These are phyloP conservation scores for Megaceryle maxima DNA, from an alignment of 2,113 vertebrate species.

Conservation along the genomic window DNA sequence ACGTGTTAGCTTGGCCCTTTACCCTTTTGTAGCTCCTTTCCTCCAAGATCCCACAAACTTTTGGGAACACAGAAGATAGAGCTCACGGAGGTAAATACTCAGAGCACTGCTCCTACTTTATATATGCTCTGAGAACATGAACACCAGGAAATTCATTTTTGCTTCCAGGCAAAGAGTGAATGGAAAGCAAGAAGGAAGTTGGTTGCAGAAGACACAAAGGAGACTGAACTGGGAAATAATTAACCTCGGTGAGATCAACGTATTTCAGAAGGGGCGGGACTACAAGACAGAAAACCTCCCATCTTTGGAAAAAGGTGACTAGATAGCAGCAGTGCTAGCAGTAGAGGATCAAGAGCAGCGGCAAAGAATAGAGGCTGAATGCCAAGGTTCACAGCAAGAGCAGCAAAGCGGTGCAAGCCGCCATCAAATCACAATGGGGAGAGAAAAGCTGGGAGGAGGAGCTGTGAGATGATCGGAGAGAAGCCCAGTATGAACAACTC, in stretches of 20 bases:
- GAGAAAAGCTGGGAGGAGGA: not conserved
- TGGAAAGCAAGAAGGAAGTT: not conserved
- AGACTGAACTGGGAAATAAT: not conserved
- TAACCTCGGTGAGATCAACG: not conserved
- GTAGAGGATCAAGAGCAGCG: not conserved
- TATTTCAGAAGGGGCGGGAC: not conserved
- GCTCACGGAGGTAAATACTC: not conserved
- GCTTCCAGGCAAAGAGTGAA: not conserved
- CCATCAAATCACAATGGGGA: not conserved
- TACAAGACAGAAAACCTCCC: not conserved
- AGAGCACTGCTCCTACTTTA: not conserved
- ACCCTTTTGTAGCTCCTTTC: not conserved
- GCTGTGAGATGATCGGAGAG: not conserved
- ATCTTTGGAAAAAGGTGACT: not conserved
- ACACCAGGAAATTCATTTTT: not conserved
- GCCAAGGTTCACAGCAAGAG: not conserved
- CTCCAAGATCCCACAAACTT: not conserved
- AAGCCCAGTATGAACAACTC: rapidly evolving
- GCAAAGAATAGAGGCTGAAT: constrained; percentile 17
- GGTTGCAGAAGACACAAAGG: not conserved
- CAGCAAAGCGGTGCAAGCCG: not conserved
- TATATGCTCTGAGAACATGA: not conserved
- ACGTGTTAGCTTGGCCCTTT: not conserved
- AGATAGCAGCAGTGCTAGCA: not conserved
- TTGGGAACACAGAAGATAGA: not conserved